Conservation (phyloP, 2,888 invertebrate genomes). For the Sarcophaga carnaria region DNA sequence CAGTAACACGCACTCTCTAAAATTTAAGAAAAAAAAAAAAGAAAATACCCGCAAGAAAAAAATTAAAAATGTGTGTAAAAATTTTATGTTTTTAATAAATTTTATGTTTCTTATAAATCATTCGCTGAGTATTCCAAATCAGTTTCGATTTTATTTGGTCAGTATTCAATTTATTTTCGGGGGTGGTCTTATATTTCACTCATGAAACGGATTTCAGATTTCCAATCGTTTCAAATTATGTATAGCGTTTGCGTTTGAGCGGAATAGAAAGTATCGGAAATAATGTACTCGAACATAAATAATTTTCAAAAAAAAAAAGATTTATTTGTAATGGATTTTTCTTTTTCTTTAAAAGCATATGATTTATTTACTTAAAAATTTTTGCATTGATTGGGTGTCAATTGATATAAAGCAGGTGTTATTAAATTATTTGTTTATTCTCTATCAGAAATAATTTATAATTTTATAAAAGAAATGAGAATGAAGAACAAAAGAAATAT, state of each 20-base stretch:
- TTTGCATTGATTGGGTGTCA: conserved; percentile 5
- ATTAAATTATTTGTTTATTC: conserved; percentile 9
- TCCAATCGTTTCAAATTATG: not conserved
- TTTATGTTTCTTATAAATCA: conserved; percentile 54
- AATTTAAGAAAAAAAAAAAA: not conserved
- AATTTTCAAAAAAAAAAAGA: no score
- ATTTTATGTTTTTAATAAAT: conserved; percentile 29
- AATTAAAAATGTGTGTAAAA: not conserved
- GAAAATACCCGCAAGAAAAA: no score
- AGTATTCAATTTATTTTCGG: not conserved
- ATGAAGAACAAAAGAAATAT: no score
- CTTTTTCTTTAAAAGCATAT: not conserved
- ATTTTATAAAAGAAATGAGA: no score
- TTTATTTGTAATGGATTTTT: not conserved
- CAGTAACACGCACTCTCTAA: conserved; percentile 43
- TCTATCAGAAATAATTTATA: not conserved
- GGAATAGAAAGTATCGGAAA: no score
- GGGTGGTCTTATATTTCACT: conserved; percentile 42
- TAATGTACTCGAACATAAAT: no score
- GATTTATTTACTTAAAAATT: conserved; percentile 19
- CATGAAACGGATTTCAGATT: not conserved
- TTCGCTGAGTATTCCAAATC: conserved; percentile 22
- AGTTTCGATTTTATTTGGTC: conserved; percentile 12
- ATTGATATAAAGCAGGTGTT: conserved; percentile 34
- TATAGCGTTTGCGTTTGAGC: not conserved